Percentiles rank a stretch among this genome's conserved stretches.
Evolutionary conservation across 2,888 invertebrate species (phyloP).

Genomic region (Macrosoma leucophasiata): DNA sequence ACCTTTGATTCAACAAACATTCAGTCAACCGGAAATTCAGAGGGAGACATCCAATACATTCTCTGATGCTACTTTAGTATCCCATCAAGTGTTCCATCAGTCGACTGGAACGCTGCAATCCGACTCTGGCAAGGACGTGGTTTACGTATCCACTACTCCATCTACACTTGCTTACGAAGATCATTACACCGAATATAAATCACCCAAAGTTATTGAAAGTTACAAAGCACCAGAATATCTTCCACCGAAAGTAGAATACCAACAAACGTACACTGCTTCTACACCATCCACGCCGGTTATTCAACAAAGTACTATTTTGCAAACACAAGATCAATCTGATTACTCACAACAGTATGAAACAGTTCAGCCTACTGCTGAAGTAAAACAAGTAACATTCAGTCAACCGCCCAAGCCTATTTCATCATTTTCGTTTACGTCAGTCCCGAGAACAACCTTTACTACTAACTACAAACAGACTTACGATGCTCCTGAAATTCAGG

Average conservation of each 20-base stretch:
- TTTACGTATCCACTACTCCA: conserved; percentile 56
- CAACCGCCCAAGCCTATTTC: conserved; percentile 47
- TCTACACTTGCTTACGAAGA: conserved; percentile 56
- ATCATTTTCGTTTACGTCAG: conserved; percentile 47
- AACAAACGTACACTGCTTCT: conserved; percentile 43
- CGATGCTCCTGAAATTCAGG: conserved; percentile 58
- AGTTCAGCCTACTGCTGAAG: conserved; percentile 42
- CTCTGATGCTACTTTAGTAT: conserved; percentile 59
- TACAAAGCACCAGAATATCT: conserved; percentile 40
- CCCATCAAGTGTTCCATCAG: conserved; percentile 57
- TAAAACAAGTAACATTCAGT: conserved; percentile 41
- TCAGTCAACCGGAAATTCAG: conserved; percentile 61
- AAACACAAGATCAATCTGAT: conserved; percentile 39
- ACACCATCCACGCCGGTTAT: conserved; percentile 40
- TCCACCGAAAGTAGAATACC: conserved; percentile 44
- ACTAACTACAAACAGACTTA: conserved; percentile 49
- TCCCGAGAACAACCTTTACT: conserved; percentile 40
- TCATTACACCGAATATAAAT: conserved; percentile 51
- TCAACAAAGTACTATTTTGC: conserved; percentile 40
- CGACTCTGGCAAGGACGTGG: conserved; percentile 40
- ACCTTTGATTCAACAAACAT: too few species aligned
- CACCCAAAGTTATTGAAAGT: conserved; percentile 37
- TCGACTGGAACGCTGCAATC: conserved; percentile 35
- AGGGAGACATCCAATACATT: conserved; percentile 47
- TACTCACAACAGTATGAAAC: conserved; percentile 34